Conservation (phyloP, 35 echinoderm and acorn worm genomes). For the Ophioderma brevispina region DNA sequence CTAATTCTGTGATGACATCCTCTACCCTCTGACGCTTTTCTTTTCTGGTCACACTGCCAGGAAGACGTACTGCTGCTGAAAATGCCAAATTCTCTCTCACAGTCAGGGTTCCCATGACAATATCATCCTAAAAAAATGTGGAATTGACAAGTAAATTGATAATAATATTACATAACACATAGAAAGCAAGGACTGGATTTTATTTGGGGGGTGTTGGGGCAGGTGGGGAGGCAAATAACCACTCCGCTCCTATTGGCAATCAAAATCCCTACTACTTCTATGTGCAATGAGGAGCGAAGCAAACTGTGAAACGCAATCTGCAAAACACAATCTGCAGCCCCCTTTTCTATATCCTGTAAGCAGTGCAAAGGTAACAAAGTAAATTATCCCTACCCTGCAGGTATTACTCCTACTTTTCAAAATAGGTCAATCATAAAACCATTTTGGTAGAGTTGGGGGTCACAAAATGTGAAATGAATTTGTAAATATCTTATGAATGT, state of each 20-base stretch:
- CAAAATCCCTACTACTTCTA: not conserved
- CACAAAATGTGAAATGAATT: too few relatives aligned
- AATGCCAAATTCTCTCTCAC: constrained; percentile 61
- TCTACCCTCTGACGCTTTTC: constrained; percentile 42
- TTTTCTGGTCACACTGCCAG: constrained; percentile 1
- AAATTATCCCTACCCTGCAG: too few relatives aligned
- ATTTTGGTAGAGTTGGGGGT: too few relatives aligned
- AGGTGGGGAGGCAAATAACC: not conserved
- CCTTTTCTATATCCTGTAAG: too few relatives aligned
- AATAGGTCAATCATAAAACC: too few relatives aligned
- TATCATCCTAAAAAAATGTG: constrained; percentile 42
- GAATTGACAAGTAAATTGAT: not conserved
- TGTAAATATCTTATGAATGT: too few relatives aligned
- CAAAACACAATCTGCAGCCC: too few relatives aligned
- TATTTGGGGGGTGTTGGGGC: not conserved
- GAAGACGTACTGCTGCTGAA: constrained; percentile 49
- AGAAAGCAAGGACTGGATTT: not conserved
- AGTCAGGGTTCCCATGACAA: constrained; percentile 67
- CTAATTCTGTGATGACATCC: constrained; percentile 42
- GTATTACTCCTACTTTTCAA: too few relatives aligned
- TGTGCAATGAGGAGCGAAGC: too few relatives aligned
- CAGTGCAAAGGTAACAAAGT: too few relatives aligned
- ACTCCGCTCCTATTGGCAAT: not conserved
- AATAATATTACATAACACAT: not conserved
- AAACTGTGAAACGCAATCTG: too few relatives aligned